Evolutionary conservation across 2,113 vertebrate species (phyloP), one percentile per base, ranked within the genome.

Genomic region (Canis aureus): DNA sequence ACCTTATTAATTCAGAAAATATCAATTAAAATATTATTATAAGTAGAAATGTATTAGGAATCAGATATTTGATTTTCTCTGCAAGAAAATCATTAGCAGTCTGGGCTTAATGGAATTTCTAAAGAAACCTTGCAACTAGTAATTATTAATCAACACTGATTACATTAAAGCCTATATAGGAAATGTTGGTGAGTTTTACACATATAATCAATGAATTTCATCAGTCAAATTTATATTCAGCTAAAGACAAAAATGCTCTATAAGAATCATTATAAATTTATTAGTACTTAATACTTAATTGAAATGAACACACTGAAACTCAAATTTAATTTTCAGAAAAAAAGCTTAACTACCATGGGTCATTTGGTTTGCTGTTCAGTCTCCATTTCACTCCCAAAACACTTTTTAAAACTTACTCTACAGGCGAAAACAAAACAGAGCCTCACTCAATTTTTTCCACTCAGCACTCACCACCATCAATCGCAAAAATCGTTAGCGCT

Each of bases 141-240:
- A 83, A 90, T 83, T 94, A 94, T 84, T 96, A 94, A 91, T 81
- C 93, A 92, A 73, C 43, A 87, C 55, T 82, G 60, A 86, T 90
- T 92, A 83, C 79, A 73, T 91, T 95, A 79, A 93, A 88, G 38
- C 8, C 57, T 96, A 87, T 64, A 86, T 92, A 53, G 16, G 62
- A 91, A 84, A 73, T 85, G 71, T 29, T 80, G 25, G 1, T 3
- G 64, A 74, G 16, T 87, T 95, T 69, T 90, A 27, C 7, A 22
- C 15, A 89, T 82, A 82, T 69, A 82, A 43, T 57, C 60, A 82
- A 74, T 89, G 20, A 79, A 83, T 27, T 59, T 53, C 32, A 91
- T 78, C 32, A 89, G 32, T 73, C 12, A 89, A 96, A 94, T 89
- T 74, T 83, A 91, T 67, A 79, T 64, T 66, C 9, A 27, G 12